Conservation (phyloP, 2,113 vertebrate genomes). For the Pyxicephalus adspersus region DNA sequence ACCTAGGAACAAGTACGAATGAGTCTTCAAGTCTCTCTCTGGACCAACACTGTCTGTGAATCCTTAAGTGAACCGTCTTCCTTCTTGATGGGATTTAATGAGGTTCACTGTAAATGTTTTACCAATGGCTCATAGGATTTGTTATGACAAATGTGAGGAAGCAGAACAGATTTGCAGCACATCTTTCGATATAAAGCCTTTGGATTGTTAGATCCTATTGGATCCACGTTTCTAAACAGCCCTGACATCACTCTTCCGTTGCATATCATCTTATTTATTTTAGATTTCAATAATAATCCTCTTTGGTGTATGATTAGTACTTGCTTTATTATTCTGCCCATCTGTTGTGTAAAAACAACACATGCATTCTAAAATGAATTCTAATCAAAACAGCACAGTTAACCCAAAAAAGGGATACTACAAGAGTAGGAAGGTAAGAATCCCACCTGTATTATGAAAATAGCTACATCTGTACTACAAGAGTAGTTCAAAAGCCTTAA, state of each 20-base stretch:
- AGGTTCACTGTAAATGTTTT: slow-evolving; percentile 17
- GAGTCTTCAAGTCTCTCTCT: background rate
- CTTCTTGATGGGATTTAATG: background rate
- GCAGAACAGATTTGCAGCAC: slow-evolving; percentile 20
- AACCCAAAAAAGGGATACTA: too few relatives aligned
- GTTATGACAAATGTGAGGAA: slow-evolving; percentile 18
- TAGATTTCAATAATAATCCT: slow-evolving; percentile 56
- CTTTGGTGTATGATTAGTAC: background rate
- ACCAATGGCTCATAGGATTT: background rate
- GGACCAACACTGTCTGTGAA: background rate
- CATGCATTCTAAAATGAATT: background rate
- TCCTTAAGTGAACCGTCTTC: slow-evolving; percentile 14
- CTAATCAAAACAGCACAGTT: too few relatives aligned
- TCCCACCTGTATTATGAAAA: too few relatives aligned
- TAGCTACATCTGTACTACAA: too few relatives aligned
- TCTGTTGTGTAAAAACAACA: slow-evolving; percentile 6
- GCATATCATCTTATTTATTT: slow-evolving; percentile 59
- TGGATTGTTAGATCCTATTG: background rate
- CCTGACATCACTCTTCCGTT: background rate
- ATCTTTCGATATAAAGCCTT: slow-evolving; percentile 3
- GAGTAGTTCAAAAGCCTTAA: too few relatives aligned
- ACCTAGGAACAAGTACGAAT: too few relatives aligned
- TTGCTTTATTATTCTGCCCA: background rate
- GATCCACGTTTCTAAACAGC: background rate
- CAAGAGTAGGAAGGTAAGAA: too few relatives aligned